Evolutionary conservation across 1,140 invertebrate genomes (phyloP), one percentile per base, ranked within the genome.

Genomic region (Hermatobates lingyangjiaoensis): DNA sequence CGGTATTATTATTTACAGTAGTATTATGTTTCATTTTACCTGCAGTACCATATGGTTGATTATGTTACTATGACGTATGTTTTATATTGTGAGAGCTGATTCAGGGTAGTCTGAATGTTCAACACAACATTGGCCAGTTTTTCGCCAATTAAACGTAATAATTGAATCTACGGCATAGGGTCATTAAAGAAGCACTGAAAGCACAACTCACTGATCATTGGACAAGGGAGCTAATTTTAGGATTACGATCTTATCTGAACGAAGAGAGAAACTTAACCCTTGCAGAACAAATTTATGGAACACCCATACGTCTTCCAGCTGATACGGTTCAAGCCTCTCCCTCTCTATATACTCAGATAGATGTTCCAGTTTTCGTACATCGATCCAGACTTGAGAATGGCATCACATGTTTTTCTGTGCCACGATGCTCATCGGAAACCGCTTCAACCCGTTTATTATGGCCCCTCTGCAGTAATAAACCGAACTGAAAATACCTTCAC

Each of bases 391-490:
- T 52, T 56, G 2, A 23, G n/a, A 15, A 40, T 38, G 3, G 50
- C 34, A 2, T 23, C 54, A 4, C 54, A 58, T 50, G 61, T 61
- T 3, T 62, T 60, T 44, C 2, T 60, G 10, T 49, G 61, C 0
- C 10, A 28, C 1, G 57, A 59, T 45, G n/a, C 44, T 0, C 46
- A 51, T 0, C 44, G 38, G 10, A 27, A 45, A 12, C 45, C 57
- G 0, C 26, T 56, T 1, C 48, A 56, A 26, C 23, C 40, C 4
- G 54, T 56, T 1, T 58, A 59, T 27, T 34, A 56, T 27, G 57
- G 57, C n/a, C 60, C 58, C 3, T 58, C 23, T 34, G 26, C 51
- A 49, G 56, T 60, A 1, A 7, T 59, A 1, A 18, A 46, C 48
- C 15, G 57, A 5, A 12, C 18, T 15, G 53, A 56, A 1, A 57